Evolutionary conservation across 1,140 invertebrate genomes (phyloP), one percentile per base, ranked within the genome.

Genomic region (Saxidomus purpurata): DNA sequence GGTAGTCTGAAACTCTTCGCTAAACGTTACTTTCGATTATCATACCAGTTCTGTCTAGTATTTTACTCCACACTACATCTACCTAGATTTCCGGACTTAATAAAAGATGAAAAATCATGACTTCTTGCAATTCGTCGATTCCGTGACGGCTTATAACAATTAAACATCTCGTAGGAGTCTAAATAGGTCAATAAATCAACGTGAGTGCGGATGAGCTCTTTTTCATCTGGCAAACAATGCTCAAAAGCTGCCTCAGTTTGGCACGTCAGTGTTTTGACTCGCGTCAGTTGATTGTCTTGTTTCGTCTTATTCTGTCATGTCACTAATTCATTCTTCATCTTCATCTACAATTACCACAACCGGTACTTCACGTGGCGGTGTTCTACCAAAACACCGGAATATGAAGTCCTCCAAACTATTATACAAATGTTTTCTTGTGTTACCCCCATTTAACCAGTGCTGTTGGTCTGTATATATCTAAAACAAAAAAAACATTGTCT

Each of bases 401-500:
- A 99, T 96, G 96, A 99, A 99, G 84, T 97, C 97, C n/a, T 97
- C 98, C 97, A 99, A 98, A 0, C 98, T 98, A 82, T 97, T 96
- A 95, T 98, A 99, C 0, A 99, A 95, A 96, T 99, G 98, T 15
- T 97, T 96, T 92, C 97, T 97, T 0, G 98, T 94, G 69, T 94
- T 92, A 22, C 92, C 98, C 13, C 98, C 98, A 15, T 97, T 96
- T 49, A 99, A 95, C 89, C 96, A 97, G 94, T 99, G 98, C 63
- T 97, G 97, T 93, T 99, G 98, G 94, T 99, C 98, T 0, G 98
- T 98, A 95, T 99, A 99, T 11, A 99, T 97, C 98, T 99, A 85
- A n/a, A 91, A 43, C 15, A 4, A 43, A 43, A 43, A 43, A 43
- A 43, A n/a, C n/a, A n/a, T n/a, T n/a, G n/a, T n/a, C n/a, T n/a